Base-by-base conservation (phyloP, 2,113 vertebrate genomes). In the Chelonoidis abingdonii region DNA sequence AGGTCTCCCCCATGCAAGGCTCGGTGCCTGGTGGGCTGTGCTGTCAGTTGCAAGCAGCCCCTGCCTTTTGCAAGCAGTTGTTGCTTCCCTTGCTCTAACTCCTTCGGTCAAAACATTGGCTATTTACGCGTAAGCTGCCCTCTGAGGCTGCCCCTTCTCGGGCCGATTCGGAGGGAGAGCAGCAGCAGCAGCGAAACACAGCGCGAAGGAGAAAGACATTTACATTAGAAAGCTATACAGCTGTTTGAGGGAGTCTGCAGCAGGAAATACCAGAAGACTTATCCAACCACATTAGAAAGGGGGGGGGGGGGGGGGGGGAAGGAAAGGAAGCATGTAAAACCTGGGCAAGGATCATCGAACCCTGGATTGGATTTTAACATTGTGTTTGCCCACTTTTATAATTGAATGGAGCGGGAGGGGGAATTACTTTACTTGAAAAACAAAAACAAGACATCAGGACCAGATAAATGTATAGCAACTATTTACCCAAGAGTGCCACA, bases 181-280 rank as follows among this genome's bases (percentile, higher is more conserved):
- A 27, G 83, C 53, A 29, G 50, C 50, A 24, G 47, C 72, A 31
- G 53, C 17, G 75, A 38, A 16, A 44, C 85, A 17, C 62, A 44
- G 47, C 25, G 27, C 29, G 16, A 11, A 3, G 24, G 54, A 47
- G 53, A 12, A 19, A 49, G 53, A 31, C 54, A 69, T 49, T 31
- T 8, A 49, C 53, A 17, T 84, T 53, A 13, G 79, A 78, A 54
- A 80, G 93, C 95, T 85, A 89, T 90, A 88, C 97, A 96, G 97
- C 97, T 96, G 95, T 94, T 91, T 13, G 89, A 72, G 69, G 72
- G 93, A 91, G 95, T 83, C 89, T 90, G 97, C 91, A 89, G 97
- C 97, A 97, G 97, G 97, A 97, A 97, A 98, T 98, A 95, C 97
- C 97, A 97, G 92, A 91, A 93, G 93, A 91, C 97, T 97, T 90